Conservation (phyloP, 1,140 invertebrate species). For the Lordiphosa mommai region DNA sequence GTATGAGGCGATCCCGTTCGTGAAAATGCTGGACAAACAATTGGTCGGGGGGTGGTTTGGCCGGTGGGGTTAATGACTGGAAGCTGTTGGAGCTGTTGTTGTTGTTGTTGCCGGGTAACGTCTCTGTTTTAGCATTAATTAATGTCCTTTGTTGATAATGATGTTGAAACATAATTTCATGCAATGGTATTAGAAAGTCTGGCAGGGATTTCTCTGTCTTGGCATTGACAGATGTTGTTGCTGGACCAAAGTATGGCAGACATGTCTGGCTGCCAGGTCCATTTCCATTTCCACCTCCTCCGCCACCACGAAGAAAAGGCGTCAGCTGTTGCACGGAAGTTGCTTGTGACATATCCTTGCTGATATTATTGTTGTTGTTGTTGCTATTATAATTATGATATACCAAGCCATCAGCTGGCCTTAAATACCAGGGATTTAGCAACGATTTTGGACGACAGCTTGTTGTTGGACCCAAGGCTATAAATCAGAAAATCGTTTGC, state of each 20-base stretch:
- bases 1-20: constrained; percentile 78
- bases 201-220: constrained; percentile 65
- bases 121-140: constrained; percentile 48
- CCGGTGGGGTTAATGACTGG: constrained; percentile 62
- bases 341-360: constrained; percentile 22
- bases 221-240: constrained; percentile 49
- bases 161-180: constrained; percentile 68
- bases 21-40: constrained; percentile 74
- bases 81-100: constrained; percentile 37
- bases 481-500: constrained; percentile 45
- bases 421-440: constrained; percentile 63
- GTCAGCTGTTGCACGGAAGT: constrained; percentile 23
- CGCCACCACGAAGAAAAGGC: constrained; percentile 14
- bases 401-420: constrained; percentile 44
- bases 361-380: constrained; percentile 10
- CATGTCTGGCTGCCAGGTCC: constrained; percentile 38
- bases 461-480: constrained; percentile 41
- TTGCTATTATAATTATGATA: constrained; percentile 66
- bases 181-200: constrained; percentile 67
- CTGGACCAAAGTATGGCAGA: constrained; percentile 67
- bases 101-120: constrained; percentile 31
- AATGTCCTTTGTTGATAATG: constrained; percentile 54
- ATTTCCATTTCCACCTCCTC: not conserved
- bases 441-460: constrained; percentile 67
- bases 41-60: constrained; percentile 52